phyloP scores from a whole-genome alignment of 2,113 vertebrate species.

The Hemibates koningsi region DNA sequence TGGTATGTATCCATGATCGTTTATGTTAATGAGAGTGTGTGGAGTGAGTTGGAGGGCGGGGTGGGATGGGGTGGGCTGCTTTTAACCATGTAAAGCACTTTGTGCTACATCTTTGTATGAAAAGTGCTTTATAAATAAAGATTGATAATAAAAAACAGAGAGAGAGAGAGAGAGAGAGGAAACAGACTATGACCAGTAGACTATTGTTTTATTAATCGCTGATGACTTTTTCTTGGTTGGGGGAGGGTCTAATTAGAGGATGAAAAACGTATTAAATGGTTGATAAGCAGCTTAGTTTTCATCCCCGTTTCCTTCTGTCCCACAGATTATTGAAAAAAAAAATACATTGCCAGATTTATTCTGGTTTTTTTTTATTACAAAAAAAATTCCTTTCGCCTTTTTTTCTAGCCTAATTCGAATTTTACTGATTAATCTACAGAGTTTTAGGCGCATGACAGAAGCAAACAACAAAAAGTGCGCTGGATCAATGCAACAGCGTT shows the following conservation, averaged over 20 bases:
- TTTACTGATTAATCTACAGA: not conserved
- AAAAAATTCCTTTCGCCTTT: not conserved
- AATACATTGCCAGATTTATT: not conserved
- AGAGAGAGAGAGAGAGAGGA: not conserved
- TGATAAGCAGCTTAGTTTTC: not conserved
- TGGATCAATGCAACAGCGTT: not conserved
- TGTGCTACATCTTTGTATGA: too few species aligned
- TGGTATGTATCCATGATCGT: too few species aligned
- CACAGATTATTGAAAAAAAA: not conserved
- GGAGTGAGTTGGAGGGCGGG: too few species aligned
- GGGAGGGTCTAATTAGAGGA: not conserved
- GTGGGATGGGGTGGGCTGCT: too few species aligned
- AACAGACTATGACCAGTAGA: not conserved
- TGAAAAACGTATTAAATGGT: not conserved
- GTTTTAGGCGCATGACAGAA: not conserved
- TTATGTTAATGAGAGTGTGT: too few species aligned
- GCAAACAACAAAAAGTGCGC: not conserved
- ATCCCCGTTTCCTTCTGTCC: not conserved
- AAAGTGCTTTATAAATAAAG: too few species aligned
- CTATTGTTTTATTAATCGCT: not conserved
- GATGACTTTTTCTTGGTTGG: not conserved
- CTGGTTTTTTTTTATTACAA: not conserved
- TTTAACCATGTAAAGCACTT: too few species aligned
- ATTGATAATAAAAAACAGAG: not conserved
- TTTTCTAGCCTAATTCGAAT: not conserved